Conservation (phyloP, 2,888 invertebrate genomes). For the Parochlus steinenii region DNA sequence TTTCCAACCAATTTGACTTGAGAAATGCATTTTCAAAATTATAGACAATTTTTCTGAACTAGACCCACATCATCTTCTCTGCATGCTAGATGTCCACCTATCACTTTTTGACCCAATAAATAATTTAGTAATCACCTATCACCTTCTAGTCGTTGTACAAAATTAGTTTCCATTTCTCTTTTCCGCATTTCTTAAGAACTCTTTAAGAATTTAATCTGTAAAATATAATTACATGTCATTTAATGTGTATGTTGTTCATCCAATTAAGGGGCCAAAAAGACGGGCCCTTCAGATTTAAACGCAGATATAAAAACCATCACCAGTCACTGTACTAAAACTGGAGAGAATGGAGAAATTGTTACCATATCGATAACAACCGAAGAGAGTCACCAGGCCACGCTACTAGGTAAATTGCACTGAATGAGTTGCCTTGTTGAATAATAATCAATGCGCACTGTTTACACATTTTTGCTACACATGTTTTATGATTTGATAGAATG, state of each 20-base stretch:
- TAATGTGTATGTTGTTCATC: too few species aligned
- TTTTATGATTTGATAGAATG: too few species aligned
- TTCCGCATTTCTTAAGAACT: slow-evolving; percentile 2
- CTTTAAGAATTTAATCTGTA: too few species aligned
- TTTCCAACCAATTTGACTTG: too few species aligned
- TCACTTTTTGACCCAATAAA: too few species aligned
- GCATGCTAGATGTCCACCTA: too few species aligned
- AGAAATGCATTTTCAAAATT: too few species aligned
- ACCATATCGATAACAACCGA: slow-evolving; percentile 39
- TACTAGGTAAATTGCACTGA: slow-evolving; percentile 39
- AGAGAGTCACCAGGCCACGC: slow-evolving; percentile 41
- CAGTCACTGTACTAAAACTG: slow-evolving; percentile 30
- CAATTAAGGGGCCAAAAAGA: slow-evolving; percentile 6
- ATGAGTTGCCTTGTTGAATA: background rate
- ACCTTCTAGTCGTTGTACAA: background rate
- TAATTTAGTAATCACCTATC: background rate
- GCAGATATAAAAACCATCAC: slow-evolving; percentile 18
- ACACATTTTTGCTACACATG: too few species aligned
- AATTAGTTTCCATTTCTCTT: slow-evolving; percentile 3
- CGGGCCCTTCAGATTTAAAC: slow-evolving; percentile 6
- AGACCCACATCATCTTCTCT: too few species aligned
- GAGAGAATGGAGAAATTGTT: slow-evolving; percentile 27
- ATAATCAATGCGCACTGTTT: background rate
- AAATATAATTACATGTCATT: too few species aligned
- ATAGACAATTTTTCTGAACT: too few species aligned